Evolutionary conservation across 1,140 invertebrate genomes (phyloP).

Genomic region (Habropoda laboriosa): DNA sequence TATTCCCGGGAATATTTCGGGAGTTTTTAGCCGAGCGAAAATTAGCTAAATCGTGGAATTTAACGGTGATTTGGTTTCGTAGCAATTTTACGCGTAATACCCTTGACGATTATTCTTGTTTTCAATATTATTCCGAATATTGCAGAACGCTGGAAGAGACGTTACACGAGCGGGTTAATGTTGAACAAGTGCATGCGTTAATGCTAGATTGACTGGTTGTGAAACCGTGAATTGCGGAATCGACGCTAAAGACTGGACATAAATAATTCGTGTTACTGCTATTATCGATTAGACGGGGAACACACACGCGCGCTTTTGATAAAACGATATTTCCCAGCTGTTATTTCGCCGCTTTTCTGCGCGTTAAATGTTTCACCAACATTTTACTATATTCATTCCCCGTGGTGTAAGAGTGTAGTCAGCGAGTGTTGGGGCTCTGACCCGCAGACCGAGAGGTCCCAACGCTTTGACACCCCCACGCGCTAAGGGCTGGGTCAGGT

Average conservation of each 20-base stretch:
- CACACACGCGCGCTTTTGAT: conserved; percentile 18
- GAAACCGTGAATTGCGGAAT: conserved; percentile 22
- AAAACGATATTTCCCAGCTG: conserved; percentile 21
- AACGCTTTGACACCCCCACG: no score
- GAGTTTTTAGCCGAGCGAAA: no score
- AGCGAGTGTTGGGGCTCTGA: no score
- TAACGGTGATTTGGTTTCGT: neutral
- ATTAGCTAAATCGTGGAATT: neutral
- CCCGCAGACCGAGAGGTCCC: no score
- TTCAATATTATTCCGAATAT: conserved; percentile 10
- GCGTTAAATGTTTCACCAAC: neutral
- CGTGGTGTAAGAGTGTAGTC: no score
- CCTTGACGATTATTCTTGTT: neutral
- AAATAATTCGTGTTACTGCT: conserved; percentile 2
- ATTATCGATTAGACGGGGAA: conserved; percentile 19
- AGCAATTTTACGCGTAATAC: neutral
- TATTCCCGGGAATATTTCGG: no score
- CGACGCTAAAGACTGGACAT: neutral
- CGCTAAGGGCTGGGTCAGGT: no score
- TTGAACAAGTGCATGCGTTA: neutral
- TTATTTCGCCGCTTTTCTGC: neutral
- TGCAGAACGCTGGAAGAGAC: neutral
- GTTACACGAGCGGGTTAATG: neutral
- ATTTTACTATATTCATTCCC: no score
- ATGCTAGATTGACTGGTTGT: neutral